Evolutionary conservation across 2,113 vertebrate species (phyloP).

Genomic region (Vulpes vulpes): DNA sequence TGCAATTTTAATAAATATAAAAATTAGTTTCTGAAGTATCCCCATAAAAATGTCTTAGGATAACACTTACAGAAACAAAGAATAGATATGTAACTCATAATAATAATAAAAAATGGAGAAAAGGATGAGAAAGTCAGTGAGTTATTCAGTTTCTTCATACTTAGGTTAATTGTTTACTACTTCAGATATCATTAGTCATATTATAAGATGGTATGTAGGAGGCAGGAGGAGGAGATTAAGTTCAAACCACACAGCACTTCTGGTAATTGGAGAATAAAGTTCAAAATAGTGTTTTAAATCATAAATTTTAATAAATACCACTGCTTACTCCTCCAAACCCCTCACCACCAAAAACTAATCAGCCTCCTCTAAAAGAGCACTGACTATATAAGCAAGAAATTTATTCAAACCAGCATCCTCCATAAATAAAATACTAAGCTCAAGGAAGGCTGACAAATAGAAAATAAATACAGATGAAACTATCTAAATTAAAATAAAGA

Average conservation of each 20-base stretch:
- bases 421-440: background rate
- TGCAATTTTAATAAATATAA: background rate
- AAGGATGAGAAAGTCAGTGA: background rate
- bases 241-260: background rate
- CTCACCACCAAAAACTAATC: background rate
- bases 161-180: background rate
- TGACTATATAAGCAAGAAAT: background rate
- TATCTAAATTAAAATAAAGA: background rate
- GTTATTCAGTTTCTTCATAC: background rate
- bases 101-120: background rate
- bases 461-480: constrained; percentile 4
- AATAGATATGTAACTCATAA: background rate
- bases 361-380: background rate
- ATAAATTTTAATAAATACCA: background rate
- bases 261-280: background rate
- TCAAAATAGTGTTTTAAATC: constrained; percentile 21
- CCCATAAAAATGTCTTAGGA: constrained; percentile 1
- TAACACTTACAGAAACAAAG: background rate
- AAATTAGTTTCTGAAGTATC: constrained; percentile 1
- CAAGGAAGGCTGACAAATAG: background rate
- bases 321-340: background rate
- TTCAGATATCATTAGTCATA: background rate
- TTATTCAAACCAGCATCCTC: background rate
- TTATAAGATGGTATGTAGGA: background rate
- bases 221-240: background rate